Evolutionary conservation across 2,888 invertebrate species (phyloP), one percentile per base, ranked within the genome.

Genomic region (Epinotia bilunana): DNA sequence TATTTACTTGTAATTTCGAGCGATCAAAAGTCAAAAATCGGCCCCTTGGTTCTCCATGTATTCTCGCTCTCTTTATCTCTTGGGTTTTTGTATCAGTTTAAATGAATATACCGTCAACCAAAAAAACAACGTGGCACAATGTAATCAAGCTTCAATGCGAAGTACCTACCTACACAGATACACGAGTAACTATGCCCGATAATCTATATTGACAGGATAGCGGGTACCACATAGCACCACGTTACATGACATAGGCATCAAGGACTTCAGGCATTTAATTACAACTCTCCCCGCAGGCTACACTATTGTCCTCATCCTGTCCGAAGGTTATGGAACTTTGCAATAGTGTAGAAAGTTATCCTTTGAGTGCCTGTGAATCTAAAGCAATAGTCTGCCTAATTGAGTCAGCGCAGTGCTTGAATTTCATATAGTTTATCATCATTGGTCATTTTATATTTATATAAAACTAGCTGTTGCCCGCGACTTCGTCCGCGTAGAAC

Each of bases 181-280:
- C 46, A 12, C 5, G 49, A 18, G 7, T 57, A 57, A 20, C 18
- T 57, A 20, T 7, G 7, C 9, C 20, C 57, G n/a, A 62, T 39
- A 61, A 9, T 9, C 1, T 28, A 53, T 33, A 28, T 33, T 7
- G 28, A 55, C 23, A 49, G 33, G n/a, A 53, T 65, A 53, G 46
- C 20, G 16, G 49, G n/a, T 28, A 28, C n/a, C 39, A 46, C n/a
- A 60, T 69, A 60, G 46, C 23, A 69, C 46, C 49, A 53, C 55
- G 62, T 57, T 20, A 46, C 58, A 70, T 64, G 58, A 18, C 43
- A 43, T 58, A 78, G 79, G 63, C 78, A 75, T 71, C 57, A 69
- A 76, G 75, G 78, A 78, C 80, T 81, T 79, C 76, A 82, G 82
- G 84, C 86, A 85, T 87, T 87, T 87, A 87, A 87, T 87, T 86